Evolutionary conservation across 2,888 invertebrate species (phyloP).

Genomic region (Clunio marinus): DNA sequence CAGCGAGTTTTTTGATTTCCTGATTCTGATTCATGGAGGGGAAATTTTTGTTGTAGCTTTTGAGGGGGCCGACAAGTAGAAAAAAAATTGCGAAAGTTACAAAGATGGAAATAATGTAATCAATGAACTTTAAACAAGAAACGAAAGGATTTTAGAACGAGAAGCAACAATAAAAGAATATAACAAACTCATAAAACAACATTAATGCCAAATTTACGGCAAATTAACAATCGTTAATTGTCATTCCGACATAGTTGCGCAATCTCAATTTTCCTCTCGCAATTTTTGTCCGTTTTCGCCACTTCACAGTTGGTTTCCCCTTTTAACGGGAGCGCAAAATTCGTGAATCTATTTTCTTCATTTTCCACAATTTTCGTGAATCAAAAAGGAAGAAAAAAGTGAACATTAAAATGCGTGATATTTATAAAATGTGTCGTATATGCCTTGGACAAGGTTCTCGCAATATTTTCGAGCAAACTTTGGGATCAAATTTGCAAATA

Average conservation of each 20-base stretch:
- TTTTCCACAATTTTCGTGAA: background rate
- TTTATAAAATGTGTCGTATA: slow-evolving; percentile 22
- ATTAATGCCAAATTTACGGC: no score
- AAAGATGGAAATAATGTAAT: background rate
- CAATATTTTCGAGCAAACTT: slow-evolving; percentile 14
- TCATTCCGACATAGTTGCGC: no score
- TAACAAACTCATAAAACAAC: no score
- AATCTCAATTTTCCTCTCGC: background rate
- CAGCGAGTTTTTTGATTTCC: background rate
- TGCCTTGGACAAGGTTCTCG: slow-evolving; percentile 15
- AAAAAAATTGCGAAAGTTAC: background rate
- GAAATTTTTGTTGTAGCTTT: background rate
- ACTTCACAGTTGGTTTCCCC: no score
- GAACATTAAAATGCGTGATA: slow-evolving; percentile 8
- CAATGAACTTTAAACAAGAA: no score
- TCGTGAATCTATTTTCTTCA: background rate
- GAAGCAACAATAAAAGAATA: no score
- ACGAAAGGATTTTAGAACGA: no score
- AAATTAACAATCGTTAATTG: no score
- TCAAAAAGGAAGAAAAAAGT: background rate
- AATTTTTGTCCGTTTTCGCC: no score
- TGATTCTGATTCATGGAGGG: no score
- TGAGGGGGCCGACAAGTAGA: background rate
- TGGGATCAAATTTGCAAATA: background rate
- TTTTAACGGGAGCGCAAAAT: background rate